Base-by-base conservation (phyloP, 1,140 invertebrate genomes). In the Drosophila bocqueti region DNA sequence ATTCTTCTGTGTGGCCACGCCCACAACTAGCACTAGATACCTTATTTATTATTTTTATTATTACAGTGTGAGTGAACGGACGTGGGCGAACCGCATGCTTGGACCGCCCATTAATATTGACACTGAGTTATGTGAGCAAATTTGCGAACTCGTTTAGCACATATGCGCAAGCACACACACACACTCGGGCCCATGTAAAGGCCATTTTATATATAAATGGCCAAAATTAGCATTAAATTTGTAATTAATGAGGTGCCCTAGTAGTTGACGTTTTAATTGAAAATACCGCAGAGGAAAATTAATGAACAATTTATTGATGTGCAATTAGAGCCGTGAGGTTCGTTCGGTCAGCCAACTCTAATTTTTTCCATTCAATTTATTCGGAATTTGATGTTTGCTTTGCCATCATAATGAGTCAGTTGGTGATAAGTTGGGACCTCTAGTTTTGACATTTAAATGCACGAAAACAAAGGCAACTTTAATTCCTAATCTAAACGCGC, bases 241-340 rank as follows among this genome's bases (percentile, higher is more conserved):
- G 77, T 87, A 77, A 87, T 83, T 83, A 87, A 87, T 87, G 80
- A 87, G 72, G 36, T 81, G 49, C 69, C 47, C 62, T 72, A 79
- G 59, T 74, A 78, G 64, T 76, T 86, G 83, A 80, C 83, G 72
- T 62, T 81, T 83, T 83, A 89, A 87, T 87, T 87, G 84, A 80
- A 86, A 87, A 77, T 74, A 69, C 76, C 80, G 45, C 76, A 77
- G 18, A 67, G 52, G 26, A 66, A 59, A 69, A 83, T 74, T 58
- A 71, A 69, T 65, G 29, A 43, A 18, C 42, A 77, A 84, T 74
- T 78, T 85, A 81, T 81, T 89, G 63, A 83, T 74, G 61, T 66
- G 61, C 61, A 83, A 80, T 79, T 87, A 65, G 54, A 79, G 60
- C 42, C 73, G n/a, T 76, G 47, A 13, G 61, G 26, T 59, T 72